A percentile compares a stretch with the other conserved stretches of the same genome.
These are phyloP conservation scores for Porites cylindrica DNA, from an alignment of 92 coral and sea anemone genomes.

Conservation along the genomic window DNA sequence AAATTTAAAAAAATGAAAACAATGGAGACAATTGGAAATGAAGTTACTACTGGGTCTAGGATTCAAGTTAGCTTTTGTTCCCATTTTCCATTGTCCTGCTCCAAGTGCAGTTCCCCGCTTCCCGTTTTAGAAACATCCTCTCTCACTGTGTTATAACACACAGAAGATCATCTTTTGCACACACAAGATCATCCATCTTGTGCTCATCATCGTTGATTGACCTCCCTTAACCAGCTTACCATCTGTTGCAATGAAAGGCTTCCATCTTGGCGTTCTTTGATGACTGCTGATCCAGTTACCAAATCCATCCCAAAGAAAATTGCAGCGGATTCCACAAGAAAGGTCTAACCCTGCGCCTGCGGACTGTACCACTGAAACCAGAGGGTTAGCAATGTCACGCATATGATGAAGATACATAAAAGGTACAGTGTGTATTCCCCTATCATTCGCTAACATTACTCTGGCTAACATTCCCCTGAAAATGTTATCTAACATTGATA, in stretches of 20 bases:
- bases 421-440: not conserved
- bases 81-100: too few relatives aligned
- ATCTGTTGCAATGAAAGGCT: conserved; percentile 75
- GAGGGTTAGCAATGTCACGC: not conserved
- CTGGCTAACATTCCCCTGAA: too few relatives aligned
- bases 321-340: conserved; percentile 83
- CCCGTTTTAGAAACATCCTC: too few relatives aligned
- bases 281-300: conserved; percentile 86
- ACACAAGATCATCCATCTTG: not conserved
- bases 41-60: too few relatives aligned
- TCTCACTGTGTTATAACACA: too few relatives aligned
- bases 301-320: conserved; percentile 91
- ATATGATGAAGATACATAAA: too few relatives aligned
- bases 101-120: too few relatives aligned
- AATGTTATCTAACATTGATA: too few relatives aligned
- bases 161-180: not conserved
- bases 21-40: too few relatives aligned
- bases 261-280: conserved; percentile 65
- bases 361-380: conserved; percentile 46
- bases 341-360: conserved; percentile 48
- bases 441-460: too few relatives aligned
- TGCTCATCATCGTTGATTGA: not conserved
- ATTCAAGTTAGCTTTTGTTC: too few relatives aligned
- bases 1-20: too few relatives aligned
- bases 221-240: conserved; percentile 35